These are phyloP conservation scores for Craniophora ligustri DNA, from an alignment of 2,888 invertebrate species.

Conservation along the genomic window DNA sequence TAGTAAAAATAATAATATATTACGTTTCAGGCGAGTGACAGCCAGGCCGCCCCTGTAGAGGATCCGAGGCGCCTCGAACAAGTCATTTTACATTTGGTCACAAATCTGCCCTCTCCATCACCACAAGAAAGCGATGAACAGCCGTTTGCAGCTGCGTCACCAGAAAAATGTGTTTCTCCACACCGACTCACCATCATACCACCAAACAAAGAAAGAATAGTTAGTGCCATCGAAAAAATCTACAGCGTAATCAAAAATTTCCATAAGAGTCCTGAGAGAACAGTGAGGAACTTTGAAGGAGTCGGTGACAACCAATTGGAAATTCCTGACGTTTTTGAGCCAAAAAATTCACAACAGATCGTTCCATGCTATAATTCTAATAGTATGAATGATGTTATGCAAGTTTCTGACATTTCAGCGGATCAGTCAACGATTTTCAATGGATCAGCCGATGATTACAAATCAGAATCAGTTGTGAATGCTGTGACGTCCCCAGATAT, in stretches of 20 bases:
- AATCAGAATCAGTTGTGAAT: constrained; percentile 8
- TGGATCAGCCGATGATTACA: constrained; percentile 2
- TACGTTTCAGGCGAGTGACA: constrained; percentile 58
- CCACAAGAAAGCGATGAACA: constrained; percentile 28
- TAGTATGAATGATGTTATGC: constrained; percentile 7
- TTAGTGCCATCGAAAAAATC: constrained; percentile 76
- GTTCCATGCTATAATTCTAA: constrained; percentile 4
- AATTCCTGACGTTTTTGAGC: background rate
- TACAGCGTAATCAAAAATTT: constrained; percentile 68
- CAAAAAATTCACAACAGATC: background rate
- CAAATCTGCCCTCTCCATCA: constrained; percentile 70
- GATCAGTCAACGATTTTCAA: background rate
- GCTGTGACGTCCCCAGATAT: constrained; percentile 6
- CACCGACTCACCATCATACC: constrained; percentile 70
- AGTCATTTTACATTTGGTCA: constrained; percentile 90
- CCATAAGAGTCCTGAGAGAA: constrained; percentile 29
- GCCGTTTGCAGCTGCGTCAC: constrained; percentile 8
- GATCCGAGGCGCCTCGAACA: constrained; percentile 91
- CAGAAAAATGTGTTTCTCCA: constrained; percentile 22
- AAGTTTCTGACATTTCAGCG: background rate
- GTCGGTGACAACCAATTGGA: background rate
- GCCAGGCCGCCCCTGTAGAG: constrained; percentile 84
- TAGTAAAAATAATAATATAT: constrained; percentile 1
- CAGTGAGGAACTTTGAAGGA: background rate
- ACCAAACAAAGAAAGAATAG: constrained; percentile 72